Evolutionary conservation across 1,140 invertebrate genomes (phyloP).

Genomic region (Philopotamus ludificatus): DNA sequence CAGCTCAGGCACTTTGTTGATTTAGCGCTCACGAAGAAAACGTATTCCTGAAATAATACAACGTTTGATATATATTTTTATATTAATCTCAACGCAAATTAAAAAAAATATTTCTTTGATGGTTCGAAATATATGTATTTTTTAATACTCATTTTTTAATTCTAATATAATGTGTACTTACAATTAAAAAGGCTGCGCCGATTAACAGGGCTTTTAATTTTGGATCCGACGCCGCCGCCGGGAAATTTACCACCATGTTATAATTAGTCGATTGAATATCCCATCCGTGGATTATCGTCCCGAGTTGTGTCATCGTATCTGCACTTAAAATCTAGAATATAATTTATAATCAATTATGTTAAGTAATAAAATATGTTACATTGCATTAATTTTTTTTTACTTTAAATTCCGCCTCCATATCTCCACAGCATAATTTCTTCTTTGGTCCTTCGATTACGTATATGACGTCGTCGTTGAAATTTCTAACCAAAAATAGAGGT

Average conservation of each 20-base stretch:
- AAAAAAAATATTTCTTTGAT: constrained; percentile 8
- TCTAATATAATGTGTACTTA: constrained; percentile 44
- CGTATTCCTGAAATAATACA: constrained; percentile 54
- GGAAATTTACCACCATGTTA: constrained; percentile 55
- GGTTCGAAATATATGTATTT: constrained; percentile 2
- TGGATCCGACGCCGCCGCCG: constrained; percentile 52
- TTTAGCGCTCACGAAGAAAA: constrained; percentile 52
- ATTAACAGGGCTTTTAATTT: constrained; percentile 58
- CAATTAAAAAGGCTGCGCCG: constrained; percentile 59
- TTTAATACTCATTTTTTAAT: constrained; percentile 11
- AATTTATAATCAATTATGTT: constrained; percentile 7
- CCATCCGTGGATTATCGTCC: constrained; percentile 59
- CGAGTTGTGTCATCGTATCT: constrained; percentile 57
- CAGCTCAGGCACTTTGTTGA: constrained; percentile 36
- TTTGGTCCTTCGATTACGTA: constrained; percentile 58
- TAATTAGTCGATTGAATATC: constrained; percentile 57
- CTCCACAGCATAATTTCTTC: constrained; percentile 39
- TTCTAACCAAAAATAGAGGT: constrained; percentile 55
- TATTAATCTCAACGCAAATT: not conserved
- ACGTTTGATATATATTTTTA: too few species aligned
- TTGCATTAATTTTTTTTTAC: constrained; percentile 38
- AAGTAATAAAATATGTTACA: not conserved
- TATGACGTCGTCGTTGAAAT: constrained; percentile 52
- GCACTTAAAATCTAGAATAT: constrained; percentile 46
- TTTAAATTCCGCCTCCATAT: constrained; percentile 50